A percentile compares a stretch with the other conserved stretches of the same genome.
Evolutionary conservation across 2,888 invertebrate species (phyloP).

Genomic region (Cephus nigrinus): DNA sequence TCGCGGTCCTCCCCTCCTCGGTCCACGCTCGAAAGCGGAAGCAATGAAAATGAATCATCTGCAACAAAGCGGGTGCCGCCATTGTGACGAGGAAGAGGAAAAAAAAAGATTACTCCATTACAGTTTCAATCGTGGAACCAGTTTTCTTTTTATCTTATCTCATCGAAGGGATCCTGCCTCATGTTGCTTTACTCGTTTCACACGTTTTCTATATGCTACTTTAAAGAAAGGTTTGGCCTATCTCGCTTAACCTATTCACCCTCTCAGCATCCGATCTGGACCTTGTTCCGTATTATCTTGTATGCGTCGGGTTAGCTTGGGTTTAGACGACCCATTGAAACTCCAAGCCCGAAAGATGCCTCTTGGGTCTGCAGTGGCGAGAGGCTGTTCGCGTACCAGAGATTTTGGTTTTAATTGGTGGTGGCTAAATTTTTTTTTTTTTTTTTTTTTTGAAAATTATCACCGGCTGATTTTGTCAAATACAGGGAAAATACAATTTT

Average conservation of each 20-base stretch:
- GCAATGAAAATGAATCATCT: not conserved
- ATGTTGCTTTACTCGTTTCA: not conserved
- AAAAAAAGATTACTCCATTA: not conserved
- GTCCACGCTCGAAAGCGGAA: not conserved
- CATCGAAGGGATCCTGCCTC: not conserved
- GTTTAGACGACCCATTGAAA: not conserved
- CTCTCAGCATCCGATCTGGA: not conserved
- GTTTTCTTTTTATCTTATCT: not conserved
- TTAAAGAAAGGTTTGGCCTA: not conserved
- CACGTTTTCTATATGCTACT: not conserved
- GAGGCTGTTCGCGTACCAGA: no score
- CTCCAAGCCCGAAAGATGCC: not conserved
- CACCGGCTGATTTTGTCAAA: no score
- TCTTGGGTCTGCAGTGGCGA: no score
- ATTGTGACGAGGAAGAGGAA: not conserved
- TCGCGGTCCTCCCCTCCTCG: not conserved
- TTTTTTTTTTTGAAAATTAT: no score
- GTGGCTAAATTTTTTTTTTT: no score
- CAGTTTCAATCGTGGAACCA: not conserved
- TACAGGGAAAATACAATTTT: no score
- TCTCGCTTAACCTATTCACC: not conserved
- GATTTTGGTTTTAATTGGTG: not conserved
- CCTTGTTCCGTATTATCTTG: not conserved
- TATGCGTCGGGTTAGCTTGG: not conserved
- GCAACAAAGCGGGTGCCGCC: constrained; percentile 1